Base-by-base conservation (phyloP, 2,797 vertebrate species). In the Craterocephalus amniculus region DNA sequence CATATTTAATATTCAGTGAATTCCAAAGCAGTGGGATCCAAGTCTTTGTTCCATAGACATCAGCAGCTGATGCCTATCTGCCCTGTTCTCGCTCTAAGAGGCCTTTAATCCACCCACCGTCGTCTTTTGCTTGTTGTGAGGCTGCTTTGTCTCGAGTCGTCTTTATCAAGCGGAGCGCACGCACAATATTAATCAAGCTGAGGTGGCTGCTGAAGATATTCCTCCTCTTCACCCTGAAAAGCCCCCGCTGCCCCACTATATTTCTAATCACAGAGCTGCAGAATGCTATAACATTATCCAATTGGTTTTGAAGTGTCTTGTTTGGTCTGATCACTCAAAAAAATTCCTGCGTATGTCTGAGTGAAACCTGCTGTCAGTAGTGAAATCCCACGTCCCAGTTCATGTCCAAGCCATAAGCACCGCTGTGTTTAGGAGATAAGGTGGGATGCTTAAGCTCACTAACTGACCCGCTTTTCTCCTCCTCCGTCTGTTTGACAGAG, bases 351-450 rank as follows among this genome's bases (percentile, higher is more conserved):
- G 36, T 6, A 32, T 20, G 11, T 49, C 35, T 22, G 36, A 55
- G 34, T 48, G n/a, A n/a, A 35, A 34, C 31, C 35, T 7, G 22
- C 24, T 61, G 22, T 45, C 60, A 22, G 59, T 24, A 14, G 38
- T 31, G 43, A 66, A 60, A 49, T 24, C 16, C 51, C 31, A 24
- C 1, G 7, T 63, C 14, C 11, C 8, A 36, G 13, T 60, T 60
- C 27, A 60, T 36, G 18, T 54, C 24, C 51, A 27, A 14, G 26
- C 24, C 22, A 24, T 6, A 36, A 52, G 4, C 54, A 52, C 20
- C 24, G 52, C 31, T 26, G 29, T 14, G 52, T 58, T 58, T 67
- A 36, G 52, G 54, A 57, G 45, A 63, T 29, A 31, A 65, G 16
- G n/a, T 29, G 11, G 51, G 11, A 51, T 14, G 24, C 34, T 63